phyloP scores from a whole-genome alignment of 1,140 invertebrate species.

The Bemisia tabaci region DNA sequence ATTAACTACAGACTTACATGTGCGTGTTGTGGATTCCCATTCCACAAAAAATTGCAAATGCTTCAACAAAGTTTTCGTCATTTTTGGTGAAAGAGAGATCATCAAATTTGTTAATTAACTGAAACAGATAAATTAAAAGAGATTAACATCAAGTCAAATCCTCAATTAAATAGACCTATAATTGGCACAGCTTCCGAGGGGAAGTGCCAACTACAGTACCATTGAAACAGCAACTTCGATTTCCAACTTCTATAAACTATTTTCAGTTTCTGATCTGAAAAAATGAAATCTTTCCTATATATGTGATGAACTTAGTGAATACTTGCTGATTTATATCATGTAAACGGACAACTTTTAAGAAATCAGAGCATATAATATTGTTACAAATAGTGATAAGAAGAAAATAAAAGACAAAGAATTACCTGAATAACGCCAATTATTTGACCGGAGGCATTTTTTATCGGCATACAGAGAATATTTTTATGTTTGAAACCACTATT shows the following conservation, averaged over 20 bases:
- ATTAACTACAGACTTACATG: slow-evolving; percentile 60
- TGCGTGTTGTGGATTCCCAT: slow-evolving; percentile 96
- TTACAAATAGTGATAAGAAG: no score
- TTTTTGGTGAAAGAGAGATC: slow-evolving; percentile 76
- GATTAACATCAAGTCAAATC: not conserved
- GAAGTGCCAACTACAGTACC: no score
- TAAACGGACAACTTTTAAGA: no score
- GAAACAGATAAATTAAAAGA: slow-evolving; percentile 25
- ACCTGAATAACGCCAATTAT: slow-evolving; percentile 88
- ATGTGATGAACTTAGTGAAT: no score
- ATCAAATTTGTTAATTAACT: slow-evolving; percentile 86
- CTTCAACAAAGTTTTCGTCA: slow-evolving; percentile 87
- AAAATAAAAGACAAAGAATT: slow-evolving; percentile 11
- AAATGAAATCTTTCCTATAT: no score
- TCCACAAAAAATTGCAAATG: slow-evolving; percentile 94
- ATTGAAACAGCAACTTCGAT: no score
- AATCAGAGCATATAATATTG: no score
- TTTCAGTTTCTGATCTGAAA: not conserved
- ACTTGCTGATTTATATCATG: no score
- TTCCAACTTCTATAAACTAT: not conserved
- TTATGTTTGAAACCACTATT: slow-evolving; percentile 62
- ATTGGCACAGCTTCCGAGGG: no score
- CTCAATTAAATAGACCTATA: not conserved
- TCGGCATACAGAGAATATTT: slow-evolving; percentile 82
- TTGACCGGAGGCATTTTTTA: slow-evolving; percentile 72